phyloP scores from a whole-genome alignment of 2,113 vertebrate species.

The Xiphias gladius region DNA sequence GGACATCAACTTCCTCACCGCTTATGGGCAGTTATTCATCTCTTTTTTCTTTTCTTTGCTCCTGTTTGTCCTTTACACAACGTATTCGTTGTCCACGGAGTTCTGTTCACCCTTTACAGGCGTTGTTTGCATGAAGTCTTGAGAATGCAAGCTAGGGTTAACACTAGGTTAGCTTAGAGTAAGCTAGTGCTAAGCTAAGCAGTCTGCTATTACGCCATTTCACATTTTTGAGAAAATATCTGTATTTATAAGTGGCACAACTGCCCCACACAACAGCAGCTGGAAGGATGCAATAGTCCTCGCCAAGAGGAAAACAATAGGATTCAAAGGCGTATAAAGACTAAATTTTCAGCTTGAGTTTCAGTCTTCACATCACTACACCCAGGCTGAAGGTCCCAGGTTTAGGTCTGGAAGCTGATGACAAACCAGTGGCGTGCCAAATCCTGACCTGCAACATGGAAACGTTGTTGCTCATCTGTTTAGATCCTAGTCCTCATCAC shows the following conservation, averaged over 20 bases:
- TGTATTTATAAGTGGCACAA: not conserved
- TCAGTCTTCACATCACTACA: not conserved
- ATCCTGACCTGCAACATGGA: not conserved
- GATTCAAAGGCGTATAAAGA: not conserved
- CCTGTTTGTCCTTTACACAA: not conserved
- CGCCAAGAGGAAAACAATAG: not conserved
- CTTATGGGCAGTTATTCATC: not conserved
- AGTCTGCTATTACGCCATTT: conserved; percentile 45
- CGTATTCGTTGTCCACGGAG: not conserved
- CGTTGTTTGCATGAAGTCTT: not conserved
- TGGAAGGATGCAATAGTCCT: not conserved
- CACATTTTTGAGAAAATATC: not conserved
- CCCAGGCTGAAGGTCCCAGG: not conserved
- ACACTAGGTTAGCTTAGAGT: conserved; percentile 12
- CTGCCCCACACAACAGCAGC: not conserved
- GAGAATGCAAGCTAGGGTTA: not conserved
- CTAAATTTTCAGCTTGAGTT: not conserved
- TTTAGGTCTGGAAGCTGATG: not conserved
- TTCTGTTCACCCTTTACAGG: not conserved
- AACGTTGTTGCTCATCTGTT: no score
- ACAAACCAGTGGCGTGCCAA: not conserved
- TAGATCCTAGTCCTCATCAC: not conserved
- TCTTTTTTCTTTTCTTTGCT: not conserved
- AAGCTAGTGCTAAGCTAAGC: conserved; percentile 21
- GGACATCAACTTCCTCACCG: conserved; percentile 45